phyloP scores from a whole-genome alignment of 2,113 vertebrate species.

The Solea senegalensis region DNA sequence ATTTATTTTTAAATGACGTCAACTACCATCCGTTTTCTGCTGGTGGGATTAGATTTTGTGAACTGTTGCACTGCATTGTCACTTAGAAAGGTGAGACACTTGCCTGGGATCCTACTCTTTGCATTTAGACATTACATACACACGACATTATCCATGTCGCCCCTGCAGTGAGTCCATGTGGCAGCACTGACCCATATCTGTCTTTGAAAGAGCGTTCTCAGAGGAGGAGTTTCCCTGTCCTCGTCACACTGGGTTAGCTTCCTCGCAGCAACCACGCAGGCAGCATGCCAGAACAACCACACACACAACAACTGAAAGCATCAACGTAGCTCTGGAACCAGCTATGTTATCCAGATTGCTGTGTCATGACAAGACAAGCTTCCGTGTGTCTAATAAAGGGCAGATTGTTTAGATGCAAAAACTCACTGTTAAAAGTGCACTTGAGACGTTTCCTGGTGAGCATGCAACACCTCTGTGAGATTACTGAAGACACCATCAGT shows the following conservation, averaged over 20 bases:
- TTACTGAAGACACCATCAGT: too few species aligned
- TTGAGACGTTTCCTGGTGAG: background rate
- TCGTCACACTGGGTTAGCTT: conserved; percentile 53
- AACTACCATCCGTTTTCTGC: too few species aligned
- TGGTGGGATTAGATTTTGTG: too few species aligned
- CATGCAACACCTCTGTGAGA: too few species aligned
- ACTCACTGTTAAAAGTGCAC: background rate
- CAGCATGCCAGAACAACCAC: background rate
- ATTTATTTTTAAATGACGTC: too few species aligned
- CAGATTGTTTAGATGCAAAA: background rate
- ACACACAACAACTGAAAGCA: background rate
- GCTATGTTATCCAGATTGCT: background rate
- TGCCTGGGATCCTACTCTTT: background rate
- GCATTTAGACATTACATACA: background rate
- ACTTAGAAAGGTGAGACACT: too few species aligned
- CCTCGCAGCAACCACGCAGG: conserved; percentile 4
- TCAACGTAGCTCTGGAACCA: background rate
- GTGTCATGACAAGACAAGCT: background rate
- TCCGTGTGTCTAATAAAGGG: background rate
- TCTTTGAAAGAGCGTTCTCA: conserved; percentile 30
- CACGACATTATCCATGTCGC: background rate
- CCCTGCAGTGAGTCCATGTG: conserved; percentile 23
- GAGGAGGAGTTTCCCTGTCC: conserved; percentile 41
- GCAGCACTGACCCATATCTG: conserved; percentile 65
- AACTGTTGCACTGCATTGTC: too few species aligned